A percentile compares a stretch with the other conserved stretches of the same genome.
phyloP scores from a whole-genome alignment of 2,113 vertebrate species.

The Planiliza haematocheilus region DNA sequence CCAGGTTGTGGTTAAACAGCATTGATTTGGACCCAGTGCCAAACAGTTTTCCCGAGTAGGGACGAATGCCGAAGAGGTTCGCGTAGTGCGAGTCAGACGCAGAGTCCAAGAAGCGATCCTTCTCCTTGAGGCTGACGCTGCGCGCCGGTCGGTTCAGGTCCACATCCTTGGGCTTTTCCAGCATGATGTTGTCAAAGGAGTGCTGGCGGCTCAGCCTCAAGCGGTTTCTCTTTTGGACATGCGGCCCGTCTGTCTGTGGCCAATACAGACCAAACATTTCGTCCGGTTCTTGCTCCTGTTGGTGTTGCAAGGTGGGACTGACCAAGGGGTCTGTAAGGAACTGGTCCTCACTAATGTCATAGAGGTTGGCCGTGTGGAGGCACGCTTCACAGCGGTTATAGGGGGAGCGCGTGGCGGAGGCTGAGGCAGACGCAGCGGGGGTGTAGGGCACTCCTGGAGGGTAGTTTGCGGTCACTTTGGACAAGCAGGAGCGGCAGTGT shows the following conservation, averaged over 20 bases:
- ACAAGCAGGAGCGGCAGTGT: conserved; percentile 96
- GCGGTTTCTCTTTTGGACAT: conserved; percentile 92
- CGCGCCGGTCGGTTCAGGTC: conserved; percentile 90
- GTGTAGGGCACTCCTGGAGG: conserved; percentile 66
- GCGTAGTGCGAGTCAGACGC: conserved; percentile 89
- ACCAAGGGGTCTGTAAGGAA: conserved; percentile 90
- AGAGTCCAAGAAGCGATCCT: conserved; percentile 91
- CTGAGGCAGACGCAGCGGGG: conserved; percentile 67
- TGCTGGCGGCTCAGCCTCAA: conserved; percentile 93
- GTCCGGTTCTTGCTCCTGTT: conserved; percentile 81
- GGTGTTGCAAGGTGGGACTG: conserved; percentile 85
- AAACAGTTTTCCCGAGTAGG: conserved; percentile 92
- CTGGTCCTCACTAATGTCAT: conserved; percentile 98
- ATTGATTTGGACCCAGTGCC: conserved; percentile 88
- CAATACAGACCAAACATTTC: conserved; percentile 91
- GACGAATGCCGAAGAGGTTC: conserved; percentile 89
- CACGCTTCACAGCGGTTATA: conserved; percentile 96
- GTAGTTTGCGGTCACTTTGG: conserved; percentile 90
- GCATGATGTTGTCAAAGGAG: conserved; percentile 96
- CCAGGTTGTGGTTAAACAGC: conserved; percentile 91
- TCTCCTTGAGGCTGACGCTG: conserved; percentile 97
- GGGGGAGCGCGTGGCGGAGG: conserved; percentile 87
- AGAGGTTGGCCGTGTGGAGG: conserved; percentile 93
- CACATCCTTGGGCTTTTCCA: conserved; percentile 91
- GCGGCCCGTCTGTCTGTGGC: conserved; percentile 90